Percentiles rank a stretch among this genome's conserved stretches.
Conservation (phyloP, 2,888 invertebrate species). For the Zygothrica quintamaculata region DNA sequence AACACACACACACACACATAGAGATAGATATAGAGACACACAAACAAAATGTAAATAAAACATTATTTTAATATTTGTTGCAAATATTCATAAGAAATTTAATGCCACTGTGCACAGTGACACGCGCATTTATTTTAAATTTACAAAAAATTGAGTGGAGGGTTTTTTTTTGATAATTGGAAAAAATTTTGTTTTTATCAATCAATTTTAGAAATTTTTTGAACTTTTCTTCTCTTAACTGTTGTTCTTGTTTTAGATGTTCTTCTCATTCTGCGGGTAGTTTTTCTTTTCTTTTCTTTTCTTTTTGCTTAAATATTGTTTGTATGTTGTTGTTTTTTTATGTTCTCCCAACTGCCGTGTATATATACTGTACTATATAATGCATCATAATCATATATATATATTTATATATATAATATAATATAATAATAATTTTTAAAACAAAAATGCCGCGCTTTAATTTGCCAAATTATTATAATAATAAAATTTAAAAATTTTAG, state of each 20-base stretch:
- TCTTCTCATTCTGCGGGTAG: conserved; percentile 59
- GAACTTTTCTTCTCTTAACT: too few species aligned
- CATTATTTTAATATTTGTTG: conserved; percentile 52
- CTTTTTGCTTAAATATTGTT: neutral
- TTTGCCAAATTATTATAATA: conserved; percentile 36
- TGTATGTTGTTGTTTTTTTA: conserved; percentile 12
- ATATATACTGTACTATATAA: conserved; percentile 65
- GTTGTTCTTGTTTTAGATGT: conserved; percentile 26
- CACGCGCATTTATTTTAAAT: conserved; percentile 69
- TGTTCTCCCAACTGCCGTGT: conserved; percentile 44
- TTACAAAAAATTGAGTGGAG: conserved; percentile 54
- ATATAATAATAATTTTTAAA: conserved; percentile 48
- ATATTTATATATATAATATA: conserved; percentile 64
- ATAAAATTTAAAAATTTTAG: conserved; percentile 6
- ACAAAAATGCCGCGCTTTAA: conserved; percentile 60
- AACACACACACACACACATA: conserved; percentile 19
- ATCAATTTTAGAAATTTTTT: conserved; percentile 43
- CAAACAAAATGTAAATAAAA: conserved; percentile 68
- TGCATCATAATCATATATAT: conserved; percentile 70
- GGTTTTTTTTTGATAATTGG: conserved; percentile 9
- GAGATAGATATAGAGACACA: conserved; percentile 6
- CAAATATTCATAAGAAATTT: conserved; percentile 67
- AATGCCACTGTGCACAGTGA: conserved; percentile 62
- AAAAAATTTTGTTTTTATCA: neutral
- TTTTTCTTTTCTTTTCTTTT: conserved; percentile 31